Base-by-base conservation (phyloP, 2,113 vertebrate genomes). In the Hyla sarda region DNA sequence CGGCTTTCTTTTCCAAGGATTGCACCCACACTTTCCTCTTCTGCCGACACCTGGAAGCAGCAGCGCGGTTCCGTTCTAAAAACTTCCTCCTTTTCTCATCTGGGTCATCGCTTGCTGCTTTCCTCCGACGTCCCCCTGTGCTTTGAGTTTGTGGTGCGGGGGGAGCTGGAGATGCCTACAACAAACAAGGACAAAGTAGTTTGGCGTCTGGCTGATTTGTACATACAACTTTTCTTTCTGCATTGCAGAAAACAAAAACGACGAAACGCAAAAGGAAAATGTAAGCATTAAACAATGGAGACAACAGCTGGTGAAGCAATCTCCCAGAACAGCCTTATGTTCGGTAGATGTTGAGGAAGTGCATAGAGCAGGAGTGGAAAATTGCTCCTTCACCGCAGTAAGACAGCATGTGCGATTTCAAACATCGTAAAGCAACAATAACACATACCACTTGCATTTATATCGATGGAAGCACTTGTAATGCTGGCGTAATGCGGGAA, bases 21-120 rank as follows among this genome's bases (percentile, higher is more conserved):
- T 98, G 97, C 86, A 99, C 98, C 98, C 98, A 99, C 85, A 99
- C 98, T 93, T 99, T 99, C 90, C 98, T 96, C 91, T 99, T 99
- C 88, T 99, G 98, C 88, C 98, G 91, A 88, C 98, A 99, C 74
- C 98, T 95, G 34, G 98, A 98, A 45, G 98, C 98, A 9, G 98
- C 98, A 8, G 97, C 98, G 50, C 98, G 89, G 91, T 99, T 99
- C 34, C 98, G 93, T 90, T 99, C 98, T 88, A 99, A 92, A 91
- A 99, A 99, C 90, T 99, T 99, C 28, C 97, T 96, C 28, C 98
- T 94, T 90, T 99, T 99, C 85, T 99, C 98, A 75, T 99, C 98
- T 0, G 98, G 98, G 92, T 99, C 96, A 89, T 99, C 98, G 28
- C 96, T 97, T 87, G 97, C 97, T 90, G 97, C 96, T 93, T 98